Conservation (phyloP, 2,888 invertebrate genomes). For the Atethmia centrago region DNA sequence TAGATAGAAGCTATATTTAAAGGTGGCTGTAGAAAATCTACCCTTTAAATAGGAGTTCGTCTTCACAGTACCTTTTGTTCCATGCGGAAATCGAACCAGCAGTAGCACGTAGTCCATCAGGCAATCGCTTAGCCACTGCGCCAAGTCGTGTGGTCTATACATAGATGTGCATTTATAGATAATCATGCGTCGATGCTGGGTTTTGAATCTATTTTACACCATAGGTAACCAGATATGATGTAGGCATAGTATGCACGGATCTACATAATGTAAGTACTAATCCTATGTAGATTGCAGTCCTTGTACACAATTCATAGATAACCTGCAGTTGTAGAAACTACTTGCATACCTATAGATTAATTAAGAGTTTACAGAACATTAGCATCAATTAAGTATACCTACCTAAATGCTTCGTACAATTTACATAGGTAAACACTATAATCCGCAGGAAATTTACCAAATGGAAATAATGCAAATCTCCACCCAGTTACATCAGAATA, state of each 20-base stretch:
- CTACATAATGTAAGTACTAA: constrained; percentile 8
- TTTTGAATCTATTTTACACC: constrained; percentile 4
- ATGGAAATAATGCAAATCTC: constrained; percentile 26
- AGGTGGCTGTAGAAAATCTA: no score
- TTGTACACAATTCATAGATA: constrained; percentile 19
- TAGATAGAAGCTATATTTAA: background rate
- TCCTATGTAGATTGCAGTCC: constrained; percentile 30
- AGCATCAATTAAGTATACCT: constrained; percentile 29
- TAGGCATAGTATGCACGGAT: background rate
- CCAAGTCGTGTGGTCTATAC: background rate
- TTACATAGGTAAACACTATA: constrained; percentile 14
- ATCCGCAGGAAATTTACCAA: constrained; percentile 32
- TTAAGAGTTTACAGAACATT: constrained; percentile 16
- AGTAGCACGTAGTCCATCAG: background rate
- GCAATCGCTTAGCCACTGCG: background rate
- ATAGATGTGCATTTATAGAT: background rate
- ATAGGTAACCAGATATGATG: background rate
- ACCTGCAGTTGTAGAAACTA: constrained; percentile 18
- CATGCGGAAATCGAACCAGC: background rate
- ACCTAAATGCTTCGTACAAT: constrained; percentile 13
- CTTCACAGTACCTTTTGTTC: background rate
- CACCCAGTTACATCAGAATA: constrained; percentile 26
- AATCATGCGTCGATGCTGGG: background rate
- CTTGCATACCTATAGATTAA: background rate
- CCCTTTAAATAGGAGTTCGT: background rate